Base-by-base conservation (phyloP, 1,140 invertebrate species). In the Drosophila nasuta region DNA sequence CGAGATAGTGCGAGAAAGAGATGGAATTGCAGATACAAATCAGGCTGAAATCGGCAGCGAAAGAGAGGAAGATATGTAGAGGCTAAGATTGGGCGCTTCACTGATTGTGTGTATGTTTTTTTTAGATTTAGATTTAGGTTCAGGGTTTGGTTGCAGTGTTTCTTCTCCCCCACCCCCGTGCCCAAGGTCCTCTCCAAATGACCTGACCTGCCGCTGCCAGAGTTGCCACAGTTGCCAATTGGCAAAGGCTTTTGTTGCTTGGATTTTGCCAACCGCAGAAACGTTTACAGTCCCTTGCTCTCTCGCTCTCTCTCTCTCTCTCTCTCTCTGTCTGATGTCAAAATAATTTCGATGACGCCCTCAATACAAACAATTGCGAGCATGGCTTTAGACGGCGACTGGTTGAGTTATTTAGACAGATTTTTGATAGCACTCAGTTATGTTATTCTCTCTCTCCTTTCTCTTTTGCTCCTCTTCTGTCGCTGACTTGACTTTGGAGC, bases 301-400 rank as follows among this genome's bases (percentile, higher is more conserved):
- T 17, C 15, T 33, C 43, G 45, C n/a, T n/a, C n/a, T n/a, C 41
- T 48, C 48, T 15, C 35, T 13, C 15, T 56, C 13, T 28, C 48
- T 15, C 35, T 35, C 15, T 56, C 13, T 41, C 54, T 41, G 35
- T 41, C 56, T 72, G 85, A 89, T 89, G 85, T 81, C 81, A 85
- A 85, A 89, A 89, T 89, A 89, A 89, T 89, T 89, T 89, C 78
- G 67, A 71, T 82, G 79, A 79, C 75, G 65, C 75, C 82, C 77
- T 54, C 65, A 77, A 83, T 51, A 72, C 67, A 69, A 76, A 81
- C 67, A 58, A 20, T 43, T 57, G 8, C 33, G 33, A 57, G 54
- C 20, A 11, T 28, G 49, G 49, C n/a, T 51, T 15, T 46, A 2
- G 10, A 11, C n/a, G 62, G 15, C 62, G 66, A 8, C 58, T 17